These are phyloP conservation scores for Pseudomyrmex flavicornis DNA, from an alignment of 1,140 invertebrate species.

Conservation along the genomic window DNA sequence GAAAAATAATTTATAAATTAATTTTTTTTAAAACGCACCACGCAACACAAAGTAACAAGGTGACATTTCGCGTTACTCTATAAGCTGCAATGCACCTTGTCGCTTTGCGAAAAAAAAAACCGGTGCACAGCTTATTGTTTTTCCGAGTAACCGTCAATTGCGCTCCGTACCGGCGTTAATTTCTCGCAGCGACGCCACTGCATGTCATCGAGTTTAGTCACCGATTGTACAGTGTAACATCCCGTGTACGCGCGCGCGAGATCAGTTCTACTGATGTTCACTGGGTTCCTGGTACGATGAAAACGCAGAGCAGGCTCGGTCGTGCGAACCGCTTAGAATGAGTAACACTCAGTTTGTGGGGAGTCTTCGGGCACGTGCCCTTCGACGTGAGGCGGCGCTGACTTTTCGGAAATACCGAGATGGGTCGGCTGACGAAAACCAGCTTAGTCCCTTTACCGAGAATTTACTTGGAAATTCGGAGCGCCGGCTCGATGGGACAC, in stretches of 20 bases:
- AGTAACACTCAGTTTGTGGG: constrained; percentile 53
- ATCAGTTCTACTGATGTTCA: constrained; percentile 65
- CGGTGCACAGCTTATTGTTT: constrained; percentile 23
- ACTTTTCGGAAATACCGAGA: constrained; percentile 67
- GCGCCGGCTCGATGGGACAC: constrained; percentile 37
- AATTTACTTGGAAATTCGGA: constrained; percentile 61
- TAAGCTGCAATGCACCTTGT: neutral
- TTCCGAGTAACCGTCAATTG: constrained; percentile 50
- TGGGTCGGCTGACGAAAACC: constrained; percentile 37
- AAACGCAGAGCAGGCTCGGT: constrained; percentile 31
- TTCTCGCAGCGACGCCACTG: constrained; percentile 55
- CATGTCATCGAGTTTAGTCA: constrained; percentile 68
- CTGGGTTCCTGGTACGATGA: constrained; percentile 67
- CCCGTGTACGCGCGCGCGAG: constrained; percentile 15
- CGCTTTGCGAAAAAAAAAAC: constrained; percentile 22
- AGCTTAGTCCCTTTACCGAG: constrained; percentile 48
- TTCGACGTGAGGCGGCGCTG: neutral
- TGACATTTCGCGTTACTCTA: neutral
- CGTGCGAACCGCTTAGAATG: constrained; percentile 47
- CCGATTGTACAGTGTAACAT: constrained; percentile 65
- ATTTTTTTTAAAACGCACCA: too few relatives aligned
- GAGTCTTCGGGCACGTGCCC: constrained; percentile 48
- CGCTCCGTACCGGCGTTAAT: constrained; percentile 29
- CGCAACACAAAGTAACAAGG: too few relatives aligned
- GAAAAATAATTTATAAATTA: constrained; percentile 22